Percentiles rank a stretch among this genome's conserved stretches.
These are phyloP conservation scores for Pao palembangensis DNA, from an alignment of 2,113 vertebrate species.

Conservation along the genomic window DNA sequence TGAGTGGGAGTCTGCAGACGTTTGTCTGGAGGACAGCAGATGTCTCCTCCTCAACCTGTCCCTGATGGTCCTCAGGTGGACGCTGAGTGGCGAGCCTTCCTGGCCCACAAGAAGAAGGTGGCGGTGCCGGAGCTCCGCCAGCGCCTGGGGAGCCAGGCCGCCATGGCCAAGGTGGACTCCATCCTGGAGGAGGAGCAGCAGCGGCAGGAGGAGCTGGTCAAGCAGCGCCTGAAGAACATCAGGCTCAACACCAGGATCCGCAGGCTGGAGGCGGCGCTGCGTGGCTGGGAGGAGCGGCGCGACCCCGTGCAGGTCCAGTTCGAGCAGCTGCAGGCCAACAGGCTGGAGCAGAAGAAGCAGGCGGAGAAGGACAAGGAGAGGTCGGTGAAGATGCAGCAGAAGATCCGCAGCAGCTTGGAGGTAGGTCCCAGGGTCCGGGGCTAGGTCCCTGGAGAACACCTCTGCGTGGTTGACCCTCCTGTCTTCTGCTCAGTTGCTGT, in stretches of 20 bases:
- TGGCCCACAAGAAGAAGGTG: constrained; percentile 66
- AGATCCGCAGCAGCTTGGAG: constrained; percentile 65
- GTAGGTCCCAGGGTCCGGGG: constrained; percentile 8
- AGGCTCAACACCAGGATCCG: constrained; percentile 69
- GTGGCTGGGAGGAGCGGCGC: constrained; percentile 50
- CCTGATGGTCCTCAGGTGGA: constrained; percentile 42
- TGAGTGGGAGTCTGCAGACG: constrained; percentile 4
- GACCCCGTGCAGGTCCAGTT: constrained; percentile 70
- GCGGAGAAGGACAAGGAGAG: constrained; percentile 70
- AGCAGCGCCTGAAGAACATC: constrained; percentile 72
- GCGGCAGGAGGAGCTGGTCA: constrained; percentile 60
- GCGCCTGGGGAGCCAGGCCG: constrained; percentile 45
- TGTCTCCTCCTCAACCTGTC: fast-evolving
- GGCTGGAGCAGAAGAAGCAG: constrained; percentile 71
- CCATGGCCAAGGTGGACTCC: constrained; percentile 54
- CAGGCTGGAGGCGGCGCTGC: constrained; percentile 62
- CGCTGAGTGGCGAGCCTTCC: constrained; percentile 66
- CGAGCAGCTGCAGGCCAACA: constrained; percentile 77
- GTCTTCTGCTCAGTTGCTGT: constrained; percentile 55
- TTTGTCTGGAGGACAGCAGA: background rate
- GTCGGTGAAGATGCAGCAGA: constrained; percentile 67
- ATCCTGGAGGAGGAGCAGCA: constrained; percentile 64
- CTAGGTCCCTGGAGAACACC: too few relatives aligned
- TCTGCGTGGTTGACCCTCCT: too few relatives aligned
- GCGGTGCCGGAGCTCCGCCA: constrained; percentile 55